Conservation (phyloP, 2,888 invertebrate species). For the Clanis bilineata region DNA sequence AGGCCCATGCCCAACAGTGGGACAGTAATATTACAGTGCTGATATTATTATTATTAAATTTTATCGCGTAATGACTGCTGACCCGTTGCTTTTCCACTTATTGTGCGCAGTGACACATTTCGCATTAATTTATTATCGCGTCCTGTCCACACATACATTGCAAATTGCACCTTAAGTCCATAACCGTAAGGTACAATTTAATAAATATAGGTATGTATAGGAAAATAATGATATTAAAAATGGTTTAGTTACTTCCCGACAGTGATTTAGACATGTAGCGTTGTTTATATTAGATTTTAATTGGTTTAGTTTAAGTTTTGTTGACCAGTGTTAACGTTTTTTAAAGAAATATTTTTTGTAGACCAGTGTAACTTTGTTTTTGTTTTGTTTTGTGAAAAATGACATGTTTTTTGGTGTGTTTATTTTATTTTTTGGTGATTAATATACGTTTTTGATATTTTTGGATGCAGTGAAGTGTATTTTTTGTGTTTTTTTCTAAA, state of each 20-base stretch:
- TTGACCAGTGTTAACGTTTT: background rate
- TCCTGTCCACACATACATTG: slow-evolving; percentile 32
- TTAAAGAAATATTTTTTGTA: background rate
- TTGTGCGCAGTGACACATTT: slow-evolving; percentile 26
- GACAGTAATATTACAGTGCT: too few species aligned
- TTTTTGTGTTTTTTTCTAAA: background rate
- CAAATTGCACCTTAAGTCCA: background rate
- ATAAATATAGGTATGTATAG: background rate
- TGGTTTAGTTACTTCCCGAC: background rate
- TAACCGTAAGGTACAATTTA: slow-evolving; percentile 23
- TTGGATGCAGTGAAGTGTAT: background rate
- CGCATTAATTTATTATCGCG: slow-evolving; percentile 44
- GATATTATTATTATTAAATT: background rate
- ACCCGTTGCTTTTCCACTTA: slow-evolving; percentile 40
- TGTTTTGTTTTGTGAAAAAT: too few species aligned
- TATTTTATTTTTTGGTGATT: background rate
- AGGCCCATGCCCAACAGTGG: too few species aligned
- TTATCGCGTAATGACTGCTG: slow-evolving; percentile 43
- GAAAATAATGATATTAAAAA: background rate
- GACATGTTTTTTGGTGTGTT: background rate
- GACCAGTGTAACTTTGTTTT: too few species aligned
- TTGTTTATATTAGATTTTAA: background rate
- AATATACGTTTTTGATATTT: background rate
- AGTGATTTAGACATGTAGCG: background rate
- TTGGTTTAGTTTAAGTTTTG: too few species aligned